Base-by-base conservation (phyloP, 2,888 invertebrate genomes). In the Apotomis turbidana region DNA sequence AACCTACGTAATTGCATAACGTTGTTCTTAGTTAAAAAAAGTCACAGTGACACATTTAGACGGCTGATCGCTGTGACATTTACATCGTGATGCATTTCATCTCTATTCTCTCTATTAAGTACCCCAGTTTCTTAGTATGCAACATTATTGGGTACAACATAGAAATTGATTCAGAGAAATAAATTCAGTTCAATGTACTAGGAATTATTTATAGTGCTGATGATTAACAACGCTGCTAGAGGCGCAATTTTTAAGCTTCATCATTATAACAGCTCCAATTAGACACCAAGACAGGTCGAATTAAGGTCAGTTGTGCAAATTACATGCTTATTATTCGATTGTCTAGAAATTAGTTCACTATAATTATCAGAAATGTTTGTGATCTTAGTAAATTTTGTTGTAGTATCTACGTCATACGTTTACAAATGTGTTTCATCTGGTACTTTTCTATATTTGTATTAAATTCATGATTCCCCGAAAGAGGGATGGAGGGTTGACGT, bases 271-370 rank as follows among this genome's bases (percentile, higher is more conserved):
- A 38, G n/a, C n/a, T 38, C n/a, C 49, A 62, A 62, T 70, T 57
- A 49, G 69, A 13, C 38, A 51, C 41, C 41, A 51, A 38, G 59
- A 51, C 38, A 66, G 57, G 27, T 46, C 8, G 46, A 55, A 66
- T 66, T 66, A 66, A 57, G 57, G 66, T 57, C 66, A 66, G 36
- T 46, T 66, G 46, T n/a, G 46, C 57, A 46, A 66, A 57, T 66
- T 27, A 57, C n/a, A 46, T 55, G 46, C 46, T 27, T 46, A 66
- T 66, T 66, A 66, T 57, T 66, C n/a, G 46, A 36, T 57, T 66
- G 46, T 66, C 66, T 5, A 4, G 55, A 57, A 66, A 55, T 46
- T 57, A n/a, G 46, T 57, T 44, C 46, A 55, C 64, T 38, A 54
- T 63, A 55, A 44, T 27, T 55, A 49, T 27, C 36, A 44, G 27